phyloP scores from a whole-genome alignment of 2,797 vertebrate genomes.

The Okamejei kenojei region DNA sequence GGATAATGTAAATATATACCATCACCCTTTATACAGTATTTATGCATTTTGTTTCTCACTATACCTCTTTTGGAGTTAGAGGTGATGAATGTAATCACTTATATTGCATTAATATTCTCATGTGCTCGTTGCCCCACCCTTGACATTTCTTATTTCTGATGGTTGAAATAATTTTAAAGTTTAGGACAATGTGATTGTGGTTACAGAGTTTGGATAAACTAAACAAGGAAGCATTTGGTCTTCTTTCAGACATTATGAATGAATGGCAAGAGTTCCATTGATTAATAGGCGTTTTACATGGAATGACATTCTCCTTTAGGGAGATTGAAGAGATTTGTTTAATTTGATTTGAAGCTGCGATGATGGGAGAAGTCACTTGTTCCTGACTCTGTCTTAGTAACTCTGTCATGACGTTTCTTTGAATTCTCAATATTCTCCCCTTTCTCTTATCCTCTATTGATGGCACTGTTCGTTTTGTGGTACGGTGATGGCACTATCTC shows the following conservation, averaged over 20 bases:
- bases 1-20: no score
- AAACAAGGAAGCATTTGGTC: neutral
- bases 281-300: constrained; percentile 30
- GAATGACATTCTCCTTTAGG: constrained; percentile 8
- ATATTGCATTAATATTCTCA: neutral
- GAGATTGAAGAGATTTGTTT: constrained; percentile 19
- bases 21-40: no score
- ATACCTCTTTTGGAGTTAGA: no score
- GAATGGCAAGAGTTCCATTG: neutral
- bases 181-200: neutral
- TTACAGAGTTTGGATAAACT: neutral
- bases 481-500: neutral
- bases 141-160: constrained; percentile 22
- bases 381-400: neutral
- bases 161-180: neutral
- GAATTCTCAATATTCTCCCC: constrained; percentile 17
- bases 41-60: no score
- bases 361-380: neutral
- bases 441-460: neutral
- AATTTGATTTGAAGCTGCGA: constrained; percentile 25
- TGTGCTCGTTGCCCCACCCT: neutral
- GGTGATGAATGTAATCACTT: no score
- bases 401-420: neutral
- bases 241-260: neutral
- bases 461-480: neutral